phyloP scores from a whole-genome alignment of 2,888 invertebrate genomes.

The Cordilura impudica region DNA sequence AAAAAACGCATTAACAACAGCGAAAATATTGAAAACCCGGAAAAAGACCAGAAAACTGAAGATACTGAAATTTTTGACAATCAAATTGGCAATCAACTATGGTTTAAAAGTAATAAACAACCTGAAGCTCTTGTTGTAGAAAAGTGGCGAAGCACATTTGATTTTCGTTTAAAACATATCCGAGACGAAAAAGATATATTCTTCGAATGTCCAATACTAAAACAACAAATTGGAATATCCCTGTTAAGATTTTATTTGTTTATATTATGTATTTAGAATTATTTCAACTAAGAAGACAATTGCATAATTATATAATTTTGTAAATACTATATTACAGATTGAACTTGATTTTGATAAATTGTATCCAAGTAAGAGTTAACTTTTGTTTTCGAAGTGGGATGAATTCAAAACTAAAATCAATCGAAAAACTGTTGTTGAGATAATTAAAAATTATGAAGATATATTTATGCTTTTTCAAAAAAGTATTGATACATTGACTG shows the following conservation, averaged over 20 bases:
- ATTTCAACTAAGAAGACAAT: slow-evolving; percentile 35
- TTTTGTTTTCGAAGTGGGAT: slow-evolving; percentile 36
- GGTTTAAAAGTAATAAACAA: slow-evolving; percentile 36
- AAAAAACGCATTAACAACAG: slow-evolving; percentile 27
- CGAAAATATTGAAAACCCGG: slow-evolving; percentile 29
- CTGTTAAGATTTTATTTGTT: slow-evolving; percentile 25
- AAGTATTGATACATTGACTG: slow-evolving; percentile 39
- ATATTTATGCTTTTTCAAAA: slow-evolving; percentile 32
- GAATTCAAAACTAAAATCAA: too few species aligned
- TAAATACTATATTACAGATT: slow-evolving; percentile 32
- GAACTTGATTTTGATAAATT: slow-evolving; percentile 36
- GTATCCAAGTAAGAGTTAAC: slow-evolving; percentile 19
- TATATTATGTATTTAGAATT: slow-evolving; percentile 33
- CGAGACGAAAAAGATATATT: slow-evolving; percentile 27
- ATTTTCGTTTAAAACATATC: slow-evolving; percentile 27
- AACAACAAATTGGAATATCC: slow-evolving; percentile 30
- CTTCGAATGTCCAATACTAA: slow-evolving; percentile 26
- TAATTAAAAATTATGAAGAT: slow-evolving; percentile 25
- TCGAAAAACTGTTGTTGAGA: slow-evolving; percentile 20
- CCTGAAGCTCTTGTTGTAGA: slow-evolving; percentile 41
- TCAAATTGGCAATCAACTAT: slow-evolving; percentile 25
- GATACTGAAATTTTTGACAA: slow-evolving; percentile 15
- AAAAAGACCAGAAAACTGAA: slow-evolving; percentile 18
- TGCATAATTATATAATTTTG: slow-evolving; percentile 32
- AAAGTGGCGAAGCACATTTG: slow-evolving; percentile 23